Percentiles rank a stretch among this genome's conserved stretches.
These are phyloP conservation scores for Agrochola macilenta DNA, from an alignment of 2,888 invertebrate genomes.

Conservation along the genomic window DNA sequence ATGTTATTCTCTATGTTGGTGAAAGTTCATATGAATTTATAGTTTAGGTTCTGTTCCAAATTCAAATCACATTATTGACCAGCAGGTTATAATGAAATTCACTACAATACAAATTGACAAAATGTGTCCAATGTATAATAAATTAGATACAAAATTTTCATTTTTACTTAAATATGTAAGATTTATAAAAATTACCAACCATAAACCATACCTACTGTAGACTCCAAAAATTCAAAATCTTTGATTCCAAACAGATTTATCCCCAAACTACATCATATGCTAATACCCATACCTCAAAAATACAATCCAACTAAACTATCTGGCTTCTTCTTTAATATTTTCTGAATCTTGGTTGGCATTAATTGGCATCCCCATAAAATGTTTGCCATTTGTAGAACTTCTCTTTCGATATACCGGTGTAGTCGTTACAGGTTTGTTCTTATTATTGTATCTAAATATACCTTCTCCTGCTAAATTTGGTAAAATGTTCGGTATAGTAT, in stretches of 20 bases:
- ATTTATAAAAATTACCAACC: conserved; percentile 25
- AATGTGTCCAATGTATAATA: conserved; percentile 2
- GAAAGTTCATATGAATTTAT: fast-evolving
- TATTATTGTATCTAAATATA: conserved; percentile 94
- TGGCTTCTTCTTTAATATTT: conserved; percentile 78
- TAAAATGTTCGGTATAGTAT: conserved; percentile 90
- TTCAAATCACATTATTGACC: neutral
- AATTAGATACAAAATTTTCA: conserved; percentile 12
- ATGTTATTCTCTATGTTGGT: no score
- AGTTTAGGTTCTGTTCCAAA: neutral
- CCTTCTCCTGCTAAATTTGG: conserved; percentile 95
- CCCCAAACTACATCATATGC: conserved; percentile 24
- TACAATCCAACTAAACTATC: conserved; percentile 65
- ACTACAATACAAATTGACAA: neutral
- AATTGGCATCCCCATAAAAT: conserved; percentile 96
- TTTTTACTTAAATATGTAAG: conserved; percentile 12
- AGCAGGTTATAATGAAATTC: neutral
- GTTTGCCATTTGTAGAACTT: conserved; percentile 88
- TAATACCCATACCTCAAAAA: conserved; percentile 22
- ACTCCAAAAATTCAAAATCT: conserved; percentile 14
- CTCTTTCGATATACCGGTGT: conserved; percentile 83
- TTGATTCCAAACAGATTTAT: conserved; percentile 19
- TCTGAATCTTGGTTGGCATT: conserved; percentile 86
- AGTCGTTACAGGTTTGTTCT: conserved; percentile 81
- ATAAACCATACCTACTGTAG: conserved; percentile 12